phyloP scores from a whole-genome alignment of 2,888 invertebrate genomes.

The Chymomyza caudatula region DNA sequence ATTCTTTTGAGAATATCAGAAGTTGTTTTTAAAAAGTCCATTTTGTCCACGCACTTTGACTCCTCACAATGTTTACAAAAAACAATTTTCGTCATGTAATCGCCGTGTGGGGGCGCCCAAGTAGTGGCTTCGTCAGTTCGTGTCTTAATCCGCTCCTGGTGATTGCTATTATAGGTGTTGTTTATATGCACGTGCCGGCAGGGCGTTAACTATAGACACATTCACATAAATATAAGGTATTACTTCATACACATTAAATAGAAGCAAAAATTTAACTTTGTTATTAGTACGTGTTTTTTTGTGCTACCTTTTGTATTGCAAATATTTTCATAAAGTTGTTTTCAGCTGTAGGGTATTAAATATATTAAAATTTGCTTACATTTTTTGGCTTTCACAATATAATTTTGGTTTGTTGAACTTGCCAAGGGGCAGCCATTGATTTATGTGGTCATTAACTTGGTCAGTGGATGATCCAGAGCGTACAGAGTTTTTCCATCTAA shows the following conservation, averaged over 20 bases:
- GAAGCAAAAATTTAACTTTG: not conserved
- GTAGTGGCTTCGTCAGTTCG: no score
- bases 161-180: no score
- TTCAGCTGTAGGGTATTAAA: not conserved
- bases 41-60: no score
- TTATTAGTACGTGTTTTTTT: not conserved
- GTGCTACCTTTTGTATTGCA: not conserved
- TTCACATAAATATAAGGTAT: not conserved
- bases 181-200: no score
- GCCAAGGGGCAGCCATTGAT: slow-evolving; percentile 31
- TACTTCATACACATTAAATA: not conserved
- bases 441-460: slow-evolving; percentile 29
- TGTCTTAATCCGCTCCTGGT: no score
- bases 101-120: no score
- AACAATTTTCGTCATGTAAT: no score
- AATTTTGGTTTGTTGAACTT: slow-evolving; percentile 50
- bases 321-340: not conserved
- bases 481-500: not conserved
- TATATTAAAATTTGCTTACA: not conserved
- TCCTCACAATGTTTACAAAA: no score
- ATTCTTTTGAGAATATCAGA: no score
- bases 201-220: no score
- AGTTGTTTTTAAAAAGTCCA: no score
- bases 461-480: not conserved
- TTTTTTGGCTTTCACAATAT: slow-evolving; percentile 5